phyloP scores from a whole-genome alignment of 2,797 vertebrate genomes.

The Pseudochirops cupreus region DNA sequence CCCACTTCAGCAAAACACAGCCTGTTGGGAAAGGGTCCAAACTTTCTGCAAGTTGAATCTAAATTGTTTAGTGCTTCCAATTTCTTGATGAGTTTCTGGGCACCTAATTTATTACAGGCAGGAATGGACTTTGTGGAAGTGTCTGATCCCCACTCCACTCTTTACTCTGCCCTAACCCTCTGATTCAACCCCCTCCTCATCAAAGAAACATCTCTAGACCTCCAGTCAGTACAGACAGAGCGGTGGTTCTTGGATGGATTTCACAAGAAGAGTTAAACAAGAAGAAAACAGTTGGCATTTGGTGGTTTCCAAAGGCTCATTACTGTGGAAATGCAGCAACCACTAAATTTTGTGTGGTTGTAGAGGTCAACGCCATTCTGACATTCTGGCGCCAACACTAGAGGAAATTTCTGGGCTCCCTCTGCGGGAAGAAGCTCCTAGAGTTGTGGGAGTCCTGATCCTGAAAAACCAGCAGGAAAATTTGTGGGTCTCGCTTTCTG shows the following conservation, averaged over 20 bases:
- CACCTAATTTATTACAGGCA: not conserved
- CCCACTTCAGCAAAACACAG: not conserved
- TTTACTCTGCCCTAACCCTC: not conserved
- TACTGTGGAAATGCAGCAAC: conserved; percentile 84
- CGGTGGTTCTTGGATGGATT: conserved; percentile 27
- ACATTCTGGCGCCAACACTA: conserved; percentile 82
- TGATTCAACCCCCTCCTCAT: not conserved
- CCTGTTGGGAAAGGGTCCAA: not conserved
- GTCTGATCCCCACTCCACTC: not conserved
- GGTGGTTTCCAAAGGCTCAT: conserved; percentile 86
- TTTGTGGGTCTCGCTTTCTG: not conserved
- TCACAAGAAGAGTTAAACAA: conserved; percentile 65
- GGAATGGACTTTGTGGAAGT: not conserved
- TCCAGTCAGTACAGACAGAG: not conserved
- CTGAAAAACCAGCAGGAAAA: not conserved
- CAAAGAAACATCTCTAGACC: not conserved
- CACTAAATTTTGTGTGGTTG: conserved; percentile 85
- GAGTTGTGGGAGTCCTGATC: conserved; percentile 55
- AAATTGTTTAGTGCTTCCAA: not conserved
- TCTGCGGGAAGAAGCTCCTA: conserved; percentile 54
- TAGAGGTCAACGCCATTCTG: conserved; percentile 84
- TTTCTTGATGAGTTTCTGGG: not conserved
- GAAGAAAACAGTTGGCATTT: conserved; percentile 81
- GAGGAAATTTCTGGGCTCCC: conserved; percentile 76
- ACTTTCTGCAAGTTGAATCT: not conserved